Evolutionary conservation across 2,888 invertebrate species (phyloP).

Genomic region (Polia nebulosa): DNA sequence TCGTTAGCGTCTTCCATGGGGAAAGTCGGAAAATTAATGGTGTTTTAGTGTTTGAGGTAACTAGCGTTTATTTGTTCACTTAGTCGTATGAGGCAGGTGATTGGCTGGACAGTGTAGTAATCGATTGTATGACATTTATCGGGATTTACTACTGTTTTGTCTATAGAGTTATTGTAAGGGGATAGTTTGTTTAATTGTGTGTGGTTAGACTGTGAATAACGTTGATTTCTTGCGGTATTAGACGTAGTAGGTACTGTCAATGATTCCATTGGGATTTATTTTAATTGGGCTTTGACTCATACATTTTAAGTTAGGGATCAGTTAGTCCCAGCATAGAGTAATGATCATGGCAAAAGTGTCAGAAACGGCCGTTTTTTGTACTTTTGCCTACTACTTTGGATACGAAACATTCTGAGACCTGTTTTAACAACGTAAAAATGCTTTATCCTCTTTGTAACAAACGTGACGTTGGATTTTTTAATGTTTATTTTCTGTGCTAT

Average conservation of each 20-base stretch:
- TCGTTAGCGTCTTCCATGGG: conserved; percentile 69
- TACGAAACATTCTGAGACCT: too few relatives aligned
- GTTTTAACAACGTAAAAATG: too few relatives aligned
- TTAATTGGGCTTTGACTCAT: not conserved
- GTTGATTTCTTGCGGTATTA: not conserved
- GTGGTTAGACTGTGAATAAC: not conserved
- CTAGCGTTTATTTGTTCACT: conserved; percentile 58
- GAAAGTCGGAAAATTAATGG: conserved; percentile 74
- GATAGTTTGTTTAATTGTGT: conserved; percentile 10
- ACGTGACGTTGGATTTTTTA: too few relatives aligned
- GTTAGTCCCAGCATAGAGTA: not conserved
- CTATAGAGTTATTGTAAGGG: not conserved
- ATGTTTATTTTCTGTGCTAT: too few relatives aligned
- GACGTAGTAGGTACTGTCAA: too few relatives aligned
- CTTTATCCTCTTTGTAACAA: too few relatives aligned
- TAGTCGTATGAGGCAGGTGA: conserved; percentile 27
- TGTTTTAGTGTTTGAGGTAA: conserved; percentile 57
- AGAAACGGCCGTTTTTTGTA: too few relatives aligned
- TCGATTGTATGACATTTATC: conserved; percentile 20
- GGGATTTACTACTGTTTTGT: conserved; percentile 29
- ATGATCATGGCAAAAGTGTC: not conserved
- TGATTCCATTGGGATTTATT: not conserved
- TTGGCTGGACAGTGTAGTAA: conserved; percentile 21
- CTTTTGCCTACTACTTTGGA: too few relatives aligned
- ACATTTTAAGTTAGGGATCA: not conserved